These are phyloP conservation scores for Heliconius himera DNA, from an alignment of 1,140 invertebrate genomes.

Conservation along the genomic window DNA sequence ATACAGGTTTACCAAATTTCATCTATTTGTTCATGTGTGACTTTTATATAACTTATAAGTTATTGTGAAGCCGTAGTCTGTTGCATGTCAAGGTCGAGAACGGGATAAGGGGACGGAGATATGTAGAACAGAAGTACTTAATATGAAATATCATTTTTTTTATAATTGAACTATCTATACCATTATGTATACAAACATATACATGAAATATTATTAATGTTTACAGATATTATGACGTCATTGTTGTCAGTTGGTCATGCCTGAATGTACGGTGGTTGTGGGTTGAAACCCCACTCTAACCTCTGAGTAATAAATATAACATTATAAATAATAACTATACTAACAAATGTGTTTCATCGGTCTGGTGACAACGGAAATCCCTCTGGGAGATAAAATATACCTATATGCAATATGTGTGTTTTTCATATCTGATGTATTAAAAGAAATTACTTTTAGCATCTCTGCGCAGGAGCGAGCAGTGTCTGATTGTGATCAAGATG, in stretches of 20 bases:
- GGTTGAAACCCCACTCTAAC: neutral
- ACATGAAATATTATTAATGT: neutral
- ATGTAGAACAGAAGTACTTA: neutral
- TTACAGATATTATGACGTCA: neutral
- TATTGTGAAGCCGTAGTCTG: neutral
- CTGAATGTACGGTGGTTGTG: no score
- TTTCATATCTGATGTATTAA: neutral
- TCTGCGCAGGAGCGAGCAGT: no score
- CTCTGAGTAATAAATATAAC: no score
- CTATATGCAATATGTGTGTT: neutral
- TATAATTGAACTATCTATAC: no score
- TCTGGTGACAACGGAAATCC: neutral
- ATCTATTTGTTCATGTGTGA: neutral
- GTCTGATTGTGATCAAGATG: neutral
- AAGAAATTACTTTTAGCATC: no score
- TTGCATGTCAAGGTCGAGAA: neutral
- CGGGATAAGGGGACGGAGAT: conserved; percentile 5
- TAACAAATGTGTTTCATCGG: neutral
- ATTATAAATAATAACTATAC: no score
- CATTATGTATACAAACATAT: neutral
- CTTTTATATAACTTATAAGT: neutral
- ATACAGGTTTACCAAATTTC: neutral
- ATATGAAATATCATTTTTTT: no score
- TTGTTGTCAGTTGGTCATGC: no score
- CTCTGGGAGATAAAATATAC: neutral